Conservation (phyloP, 2,797 vertebrate species). For the Etheostoma nigrum region DNA sequence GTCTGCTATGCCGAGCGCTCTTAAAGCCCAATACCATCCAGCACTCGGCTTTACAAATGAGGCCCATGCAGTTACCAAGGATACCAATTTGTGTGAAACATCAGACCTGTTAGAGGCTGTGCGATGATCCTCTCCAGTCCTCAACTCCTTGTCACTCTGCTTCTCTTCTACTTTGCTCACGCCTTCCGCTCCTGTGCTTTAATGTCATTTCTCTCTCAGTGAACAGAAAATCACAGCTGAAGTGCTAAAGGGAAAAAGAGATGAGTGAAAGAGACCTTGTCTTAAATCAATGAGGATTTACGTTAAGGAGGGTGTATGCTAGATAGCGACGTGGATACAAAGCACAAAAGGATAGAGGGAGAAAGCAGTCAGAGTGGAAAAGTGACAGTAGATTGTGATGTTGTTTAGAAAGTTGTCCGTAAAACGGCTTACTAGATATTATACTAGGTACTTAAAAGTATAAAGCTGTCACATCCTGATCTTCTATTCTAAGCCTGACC, state of each 20-base stretch:
- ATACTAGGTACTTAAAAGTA: neutral
- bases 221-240: constrained; percentile 38
- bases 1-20: constrained; percentile 49
- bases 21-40: constrained; percentile 71
- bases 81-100: constrained; percentile 81
- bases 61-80: constrained; percentile 85
- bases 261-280: constrained; percentile 23
- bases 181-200: constrained; percentile 57
- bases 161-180: constrained; percentile 55
- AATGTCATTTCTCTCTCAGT: constrained; percentile 43
- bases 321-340: constrained; percentile 7
- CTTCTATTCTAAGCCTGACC: constrained; percentile 5
- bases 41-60: constrained; percentile 82
- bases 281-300: constrained; percentile 7
- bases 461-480: constrained; percentile 5
- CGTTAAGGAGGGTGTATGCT: constrained; percentile 23
- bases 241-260: constrained; percentile 31
- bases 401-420: constrained; percentile 5
- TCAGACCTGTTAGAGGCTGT: constrained; percentile 73
- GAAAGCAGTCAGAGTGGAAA: neutral
- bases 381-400: constrained; percentile 1
- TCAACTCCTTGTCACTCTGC: constrained; percentile 57
- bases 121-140: constrained; percentile 67
- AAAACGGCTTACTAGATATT: neutral
- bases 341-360: neutral